Evolutionary conservation across 2,888 invertebrate species (phyloP).

Genomic region (Malthinus seriepunctatus): DNA sequence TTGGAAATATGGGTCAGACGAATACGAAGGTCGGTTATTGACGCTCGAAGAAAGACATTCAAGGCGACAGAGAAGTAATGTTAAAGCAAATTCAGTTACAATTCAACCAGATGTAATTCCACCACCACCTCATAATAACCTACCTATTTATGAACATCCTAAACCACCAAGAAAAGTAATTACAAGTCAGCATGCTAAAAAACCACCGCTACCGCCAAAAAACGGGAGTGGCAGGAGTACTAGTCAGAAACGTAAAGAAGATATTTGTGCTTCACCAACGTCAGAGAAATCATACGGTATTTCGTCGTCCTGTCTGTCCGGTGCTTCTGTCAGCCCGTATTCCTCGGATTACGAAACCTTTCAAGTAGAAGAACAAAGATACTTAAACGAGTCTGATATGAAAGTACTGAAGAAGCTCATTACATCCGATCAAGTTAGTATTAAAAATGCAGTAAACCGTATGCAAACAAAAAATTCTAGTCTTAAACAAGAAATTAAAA

Average conservation of each 20-base stretch:
- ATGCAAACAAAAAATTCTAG: conserved; percentile 36
- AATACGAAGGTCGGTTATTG: conserved; percentile 65
- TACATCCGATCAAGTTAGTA: conserved; percentile 35
- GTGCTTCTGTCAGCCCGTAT: conserved; percentile 58
- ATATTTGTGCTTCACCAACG: conserved; percentile 46
- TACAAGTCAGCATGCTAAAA: conserved; percentile 41
- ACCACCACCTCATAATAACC: conserved; percentile 60
- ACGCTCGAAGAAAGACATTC: conserved; percentile 76
- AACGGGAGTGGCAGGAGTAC: conserved; percentile 60
- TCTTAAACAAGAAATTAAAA: not conserved
- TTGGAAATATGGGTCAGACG: conserved; percentile 44
- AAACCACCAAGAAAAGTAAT: conserved; percentile 61
- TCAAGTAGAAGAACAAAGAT: conserved; percentile 21
- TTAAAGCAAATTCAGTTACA: conserved; percentile 56
- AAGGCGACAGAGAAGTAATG: conserved; percentile 69
- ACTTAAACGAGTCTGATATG: conserved; percentile 14
- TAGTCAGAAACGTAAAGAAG: conserved; percentile 22
- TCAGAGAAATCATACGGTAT: conserved; percentile 31
- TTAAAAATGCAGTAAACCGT: conserved; percentile 45
- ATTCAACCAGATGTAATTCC: conserved; percentile 72
- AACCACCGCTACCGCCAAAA: conserved; percentile 62
- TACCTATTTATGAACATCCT: conserved; percentile 64
- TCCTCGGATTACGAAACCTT: conserved; percentile 59
- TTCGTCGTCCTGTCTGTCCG: conserved; percentile 40
- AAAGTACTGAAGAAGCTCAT: conserved; percentile 36